phyloP scores from a whole-genome alignment of 2,888 invertebrate species.

The Pecten maximus region DNA sequence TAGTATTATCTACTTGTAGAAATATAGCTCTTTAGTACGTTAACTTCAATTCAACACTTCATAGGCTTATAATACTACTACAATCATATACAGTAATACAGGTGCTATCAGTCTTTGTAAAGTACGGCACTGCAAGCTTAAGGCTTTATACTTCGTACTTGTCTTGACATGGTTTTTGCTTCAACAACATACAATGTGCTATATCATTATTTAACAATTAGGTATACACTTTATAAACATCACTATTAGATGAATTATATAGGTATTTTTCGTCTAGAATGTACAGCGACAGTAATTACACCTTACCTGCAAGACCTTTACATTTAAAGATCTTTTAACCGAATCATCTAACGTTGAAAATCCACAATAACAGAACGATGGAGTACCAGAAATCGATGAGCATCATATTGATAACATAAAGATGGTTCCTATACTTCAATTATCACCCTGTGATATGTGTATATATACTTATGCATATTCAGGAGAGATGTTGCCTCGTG shows the following conservation, averaged over 20 bases:
- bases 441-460: conserved; percentile 33
- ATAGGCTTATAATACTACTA: too few species aligned
- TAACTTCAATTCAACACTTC: too few species aligned
- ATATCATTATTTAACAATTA: too few species aligned
- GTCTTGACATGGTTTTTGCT: too few species aligned
- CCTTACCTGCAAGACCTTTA: conserved; percentile 22
- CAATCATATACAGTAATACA: background rate
- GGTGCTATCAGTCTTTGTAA: background rate
- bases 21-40: too few species aligned
- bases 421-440: conserved; percentile 35
- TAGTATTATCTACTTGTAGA: too few species aligned
- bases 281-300: background rate
- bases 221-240: too few species aligned
- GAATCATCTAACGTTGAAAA: conserved; percentile 3
- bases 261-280: background rate
- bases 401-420: conserved; percentile 35
- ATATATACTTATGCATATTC: conserved; percentile 33
- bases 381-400: conserved; percentile 24
- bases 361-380: conserved; percentile 21
- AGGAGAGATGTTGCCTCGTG: conserved; percentile 29
- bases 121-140: background rate
- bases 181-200: too few species aligned
- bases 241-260: too few species aligned
- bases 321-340: background rate
- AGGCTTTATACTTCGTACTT: too few species aligned